These are phyloP conservation scores for Ascaphus truei DNA, from an alignment of 2,113 vertebrate genomes.

Conservation along the genomic window DNA sequence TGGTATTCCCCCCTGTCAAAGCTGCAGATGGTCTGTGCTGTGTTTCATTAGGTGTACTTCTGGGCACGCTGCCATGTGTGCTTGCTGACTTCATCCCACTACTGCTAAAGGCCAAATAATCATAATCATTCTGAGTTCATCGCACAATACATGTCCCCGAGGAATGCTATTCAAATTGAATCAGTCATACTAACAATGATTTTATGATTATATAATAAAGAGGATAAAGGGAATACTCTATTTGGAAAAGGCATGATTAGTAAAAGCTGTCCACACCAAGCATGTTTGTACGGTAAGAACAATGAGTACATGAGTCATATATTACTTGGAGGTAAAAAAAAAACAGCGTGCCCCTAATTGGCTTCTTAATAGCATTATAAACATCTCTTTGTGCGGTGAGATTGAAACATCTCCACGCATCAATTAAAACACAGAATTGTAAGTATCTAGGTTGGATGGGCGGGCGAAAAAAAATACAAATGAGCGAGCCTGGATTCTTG, in stretches of 20 bases:
- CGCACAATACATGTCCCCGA: conserved; percentile 47
- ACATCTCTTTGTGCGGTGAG: not conserved
- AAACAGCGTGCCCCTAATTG: not conserved
- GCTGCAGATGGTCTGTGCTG: conserved; percentile 53
- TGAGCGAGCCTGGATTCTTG: too few relatives aligned
- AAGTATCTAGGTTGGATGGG: too few relatives aligned
- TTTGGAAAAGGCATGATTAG: conserved; percentile 15
- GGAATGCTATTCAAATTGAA: conserved; percentile 54
- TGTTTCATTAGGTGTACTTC: conserved; percentile 57
- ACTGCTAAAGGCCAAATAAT: conserved; percentile 59
- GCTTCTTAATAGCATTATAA: not conserved
- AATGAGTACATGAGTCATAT: conserved; percentile 23
- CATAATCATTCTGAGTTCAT: conserved; percentile 54
- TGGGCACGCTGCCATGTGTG: conserved; percentile 42
- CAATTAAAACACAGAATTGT: too few relatives aligned
- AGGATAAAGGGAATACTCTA: conserved; percentile 24
- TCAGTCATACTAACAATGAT: conserved; percentile 54
- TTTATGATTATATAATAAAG: conserved; percentile 49
- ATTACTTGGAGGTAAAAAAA: conserved; percentile 1
- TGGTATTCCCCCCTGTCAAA: conserved; percentile 45
- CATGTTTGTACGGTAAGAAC: conserved; percentile 15
- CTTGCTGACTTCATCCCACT: conserved; percentile 47
- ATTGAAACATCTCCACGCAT: too few relatives aligned
- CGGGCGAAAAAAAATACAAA: too few relatives aligned
- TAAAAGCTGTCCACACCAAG: conserved; percentile 12